Conservation (phyloP, 2,113 vertebrate species). For the Atlantisia rogersi region DNA sequence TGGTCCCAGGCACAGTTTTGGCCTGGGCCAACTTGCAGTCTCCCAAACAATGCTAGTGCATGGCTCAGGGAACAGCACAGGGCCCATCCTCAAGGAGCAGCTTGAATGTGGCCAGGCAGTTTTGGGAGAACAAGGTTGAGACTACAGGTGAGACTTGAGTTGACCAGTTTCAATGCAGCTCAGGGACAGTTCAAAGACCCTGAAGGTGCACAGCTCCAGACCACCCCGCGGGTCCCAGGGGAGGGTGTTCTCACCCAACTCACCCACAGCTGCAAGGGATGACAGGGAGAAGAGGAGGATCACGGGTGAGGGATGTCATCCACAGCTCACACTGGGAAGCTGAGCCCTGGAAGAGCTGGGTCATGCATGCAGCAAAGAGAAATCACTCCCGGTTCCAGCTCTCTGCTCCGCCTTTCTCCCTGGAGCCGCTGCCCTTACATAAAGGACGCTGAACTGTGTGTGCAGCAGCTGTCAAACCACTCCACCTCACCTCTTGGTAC, state of each 20-base stretch:
- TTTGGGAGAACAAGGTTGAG: neutral
- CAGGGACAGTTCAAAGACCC: neutral
- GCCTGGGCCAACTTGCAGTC: neutral
- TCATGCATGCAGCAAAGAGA: neutral
- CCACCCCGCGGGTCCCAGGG: fast-evolving
- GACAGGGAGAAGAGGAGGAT: neutral
- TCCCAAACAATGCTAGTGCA: neutral
- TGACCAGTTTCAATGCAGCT: neutral
- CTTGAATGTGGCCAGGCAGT: neutral
- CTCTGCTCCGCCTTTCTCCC: neutral
- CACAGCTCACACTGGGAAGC: neutral
- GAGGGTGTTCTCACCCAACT: neutral
- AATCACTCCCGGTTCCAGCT: neutral
- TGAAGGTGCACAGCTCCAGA: fast-evolving
- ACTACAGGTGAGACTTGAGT: neutral
- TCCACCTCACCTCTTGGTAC: neutral
- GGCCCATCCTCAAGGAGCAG: neutral
- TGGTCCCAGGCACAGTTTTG: neutral
- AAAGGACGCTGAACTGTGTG: neutral
- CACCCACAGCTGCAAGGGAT: neutral
- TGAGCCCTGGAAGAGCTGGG: neutral
- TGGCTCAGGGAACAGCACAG: neutral
- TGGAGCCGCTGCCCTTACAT: neutral
- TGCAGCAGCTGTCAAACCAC: neutral
- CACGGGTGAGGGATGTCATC: neutral